These are phyloP conservation scores for Gouania willdenowi DNA, from an alignment of 2,797 vertebrate species.

Conservation along the genomic window DNA sequence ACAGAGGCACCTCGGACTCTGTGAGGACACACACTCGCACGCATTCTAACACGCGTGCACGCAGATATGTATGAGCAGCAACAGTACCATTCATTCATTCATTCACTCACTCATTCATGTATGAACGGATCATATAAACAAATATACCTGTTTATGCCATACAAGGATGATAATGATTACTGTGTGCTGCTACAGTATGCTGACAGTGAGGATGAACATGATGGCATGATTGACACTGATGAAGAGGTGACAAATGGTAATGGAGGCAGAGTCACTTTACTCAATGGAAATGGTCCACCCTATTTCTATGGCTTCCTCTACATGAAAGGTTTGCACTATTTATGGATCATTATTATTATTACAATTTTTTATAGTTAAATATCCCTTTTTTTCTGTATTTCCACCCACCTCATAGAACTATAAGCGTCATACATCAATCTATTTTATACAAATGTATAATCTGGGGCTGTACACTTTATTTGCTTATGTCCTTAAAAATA, in stretches of 20 bases:
- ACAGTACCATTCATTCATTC: too few relatives aligned
- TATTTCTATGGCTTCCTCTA: conserved; percentile 95
- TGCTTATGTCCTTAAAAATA: too few relatives aligned
- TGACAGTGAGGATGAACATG: conserved; percentile 91
- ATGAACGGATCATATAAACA: too few relatives aligned
- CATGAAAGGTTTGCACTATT: conserved; percentile 83
- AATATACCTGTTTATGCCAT: too few relatives aligned
- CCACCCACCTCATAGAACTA: too few relatives aligned
- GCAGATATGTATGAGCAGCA: too few relatives aligned
- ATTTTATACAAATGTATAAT: too few relatives aligned
- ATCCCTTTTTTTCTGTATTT: not conserved
- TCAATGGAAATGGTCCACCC: conserved; percentile 85
- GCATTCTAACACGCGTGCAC: too few relatives aligned
- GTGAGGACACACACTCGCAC: conserved; percentile 76
- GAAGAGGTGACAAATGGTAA: conserved; percentile 86
- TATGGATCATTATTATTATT: not conserved
- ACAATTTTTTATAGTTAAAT: not conserved
- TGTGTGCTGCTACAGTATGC: conserved; percentile 74
- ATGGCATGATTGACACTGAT: conserved; percentile 88
- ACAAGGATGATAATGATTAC: not conserved
- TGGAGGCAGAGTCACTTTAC: conserved; percentile 80
- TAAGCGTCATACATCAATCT: too few relatives aligned
- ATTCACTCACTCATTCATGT: too few relatives aligned
- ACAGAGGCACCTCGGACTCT: conserved; percentile 87
- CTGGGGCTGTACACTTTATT: too few relatives aligned